Percentiles rank a stretch among this genome's conserved stretches.
Conservation (phyloP, 2,113 vertebrate genomes). For the Ammodytes dubius region DNA sequence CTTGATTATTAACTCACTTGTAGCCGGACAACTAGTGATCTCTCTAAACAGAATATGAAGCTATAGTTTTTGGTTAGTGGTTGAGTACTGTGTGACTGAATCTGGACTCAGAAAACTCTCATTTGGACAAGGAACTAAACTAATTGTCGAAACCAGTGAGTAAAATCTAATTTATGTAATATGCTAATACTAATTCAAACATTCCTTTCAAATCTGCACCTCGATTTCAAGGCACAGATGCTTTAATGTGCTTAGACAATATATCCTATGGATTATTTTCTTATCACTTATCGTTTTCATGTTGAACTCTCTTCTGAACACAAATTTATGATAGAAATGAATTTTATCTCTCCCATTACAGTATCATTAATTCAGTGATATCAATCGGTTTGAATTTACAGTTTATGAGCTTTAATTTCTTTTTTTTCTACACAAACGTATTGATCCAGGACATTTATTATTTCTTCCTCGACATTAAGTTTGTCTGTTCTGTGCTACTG, state of each 20-base stretch:
- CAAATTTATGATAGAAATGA: no score
- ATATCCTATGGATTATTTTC: no score
- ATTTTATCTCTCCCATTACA: no score
- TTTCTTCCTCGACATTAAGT: no score
- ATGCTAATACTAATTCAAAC: neutral
- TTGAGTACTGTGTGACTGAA: conserved; percentile 48
- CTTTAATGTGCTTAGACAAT: no score
- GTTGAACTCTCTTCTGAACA: no score
- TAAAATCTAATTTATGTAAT: neutral
- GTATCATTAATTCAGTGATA: no score
- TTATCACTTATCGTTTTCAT: no score
- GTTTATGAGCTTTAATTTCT: neutral
- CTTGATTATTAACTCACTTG: neutral
- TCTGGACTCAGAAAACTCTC: conserved; percentile 36
- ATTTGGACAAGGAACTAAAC: conserved; percentile 65
- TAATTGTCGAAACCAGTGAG: conserved; percentile 65
- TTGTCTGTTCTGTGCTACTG: no score
- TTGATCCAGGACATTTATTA: no score
- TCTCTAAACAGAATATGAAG: neutral
- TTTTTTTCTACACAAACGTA: neutral
- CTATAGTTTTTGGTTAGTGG: conserved; percentile 2
- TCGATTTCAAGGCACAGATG: neutral
- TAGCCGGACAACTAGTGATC: no score
- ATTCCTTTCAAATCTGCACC: neutral
- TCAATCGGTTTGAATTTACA: no score